Base-by-base conservation (phyloP, 2,113 vertebrate species). In the Uria aalge region DNA sequence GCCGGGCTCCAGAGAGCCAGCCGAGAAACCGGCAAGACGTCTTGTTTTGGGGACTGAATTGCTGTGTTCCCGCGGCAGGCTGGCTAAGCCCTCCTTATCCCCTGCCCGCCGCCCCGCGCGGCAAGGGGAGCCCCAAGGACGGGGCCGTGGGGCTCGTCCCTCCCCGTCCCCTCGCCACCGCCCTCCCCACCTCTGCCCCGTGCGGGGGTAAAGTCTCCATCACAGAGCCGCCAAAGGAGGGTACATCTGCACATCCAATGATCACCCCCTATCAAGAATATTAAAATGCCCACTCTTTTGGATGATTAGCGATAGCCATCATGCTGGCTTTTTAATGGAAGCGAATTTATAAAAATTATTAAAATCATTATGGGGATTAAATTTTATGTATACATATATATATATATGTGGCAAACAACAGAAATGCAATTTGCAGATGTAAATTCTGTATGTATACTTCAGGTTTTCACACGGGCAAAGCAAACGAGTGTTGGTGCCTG, bases 161-260 rank as follows among this genome's bases (percentile, higher is more conserved):
- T 74, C 47, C 14, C 53, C 0, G 0, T 57, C 30, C 40, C 63
- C 56, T 69, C 12, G 0, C 10, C 0, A 2, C 24, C 1, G 0
- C 41, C 41, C 48, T 63, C 32, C 50, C 34, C 38, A 8, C 21
- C 24, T 56, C 56, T 19, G 24, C 38, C 64, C 40, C 2, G 1
- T 4, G 1, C 48, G 2, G 17, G 30, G 13, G 36, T 21, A 8
- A 57, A 47, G 12, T 40, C 71, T 66, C 68, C 45, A 10, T 3
- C 34, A 4, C 0, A 1, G 30, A 79, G 34, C 53, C 34, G 2
- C 84, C n/a, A 8, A 23, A 36, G 64, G 15, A 75, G 60, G 77
- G 50, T 34, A 10, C n/a, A 14, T 32, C 48, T 73, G 50, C 7
- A 5, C 56, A 5, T 17, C 41, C 66, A 4, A 0, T 5, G 6